phyloP scores from a whole-genome alignment of 2,113 vertebrate genomes.

The Anoplopoma fimbria region DNA sequence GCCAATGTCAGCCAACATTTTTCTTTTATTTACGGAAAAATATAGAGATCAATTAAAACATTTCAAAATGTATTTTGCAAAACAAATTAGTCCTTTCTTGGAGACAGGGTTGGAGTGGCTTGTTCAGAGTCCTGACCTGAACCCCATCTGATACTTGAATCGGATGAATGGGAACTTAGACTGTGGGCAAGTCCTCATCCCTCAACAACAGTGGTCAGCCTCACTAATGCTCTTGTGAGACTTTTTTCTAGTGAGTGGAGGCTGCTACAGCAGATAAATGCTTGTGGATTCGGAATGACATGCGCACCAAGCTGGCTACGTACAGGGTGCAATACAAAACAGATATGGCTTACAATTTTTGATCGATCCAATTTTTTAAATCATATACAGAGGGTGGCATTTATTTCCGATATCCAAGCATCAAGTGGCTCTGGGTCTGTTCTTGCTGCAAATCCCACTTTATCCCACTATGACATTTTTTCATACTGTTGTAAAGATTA shows the following conservation, averaged over 20 bases:
- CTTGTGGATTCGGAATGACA: not conserved
- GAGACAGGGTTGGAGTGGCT: not conserved
- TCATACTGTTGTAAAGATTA: slow-evolving; percentile 1
- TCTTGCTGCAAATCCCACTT: not conserved
- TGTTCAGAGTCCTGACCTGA: not conserved
- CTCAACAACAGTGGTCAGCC: not conserved
- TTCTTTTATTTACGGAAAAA: too few relatives aligned
- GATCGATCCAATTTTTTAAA: not conserved
- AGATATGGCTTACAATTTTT: not conserved
- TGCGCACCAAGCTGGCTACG: not conserved
- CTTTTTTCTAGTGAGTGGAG: not conserved
- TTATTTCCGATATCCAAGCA: not conserved
- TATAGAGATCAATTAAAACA: too few relatives aligned
- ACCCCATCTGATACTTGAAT: not conserved
- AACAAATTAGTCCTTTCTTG: not conserved
- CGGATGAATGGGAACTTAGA: not conserved
- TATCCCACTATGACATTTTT: not conserved
- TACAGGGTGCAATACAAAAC: not conserved
- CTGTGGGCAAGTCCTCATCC: not conserved
- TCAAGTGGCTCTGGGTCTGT: not conserved
- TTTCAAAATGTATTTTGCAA: not conserved
- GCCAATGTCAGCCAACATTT: too few relatives aligned
- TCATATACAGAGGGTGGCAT: not conserved
- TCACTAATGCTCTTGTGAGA: not conserved
- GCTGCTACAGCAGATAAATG: not conserved